Conservation (phyloP, 1,140 invertebrate genomes). For the Drosophila erecta region DNA sequence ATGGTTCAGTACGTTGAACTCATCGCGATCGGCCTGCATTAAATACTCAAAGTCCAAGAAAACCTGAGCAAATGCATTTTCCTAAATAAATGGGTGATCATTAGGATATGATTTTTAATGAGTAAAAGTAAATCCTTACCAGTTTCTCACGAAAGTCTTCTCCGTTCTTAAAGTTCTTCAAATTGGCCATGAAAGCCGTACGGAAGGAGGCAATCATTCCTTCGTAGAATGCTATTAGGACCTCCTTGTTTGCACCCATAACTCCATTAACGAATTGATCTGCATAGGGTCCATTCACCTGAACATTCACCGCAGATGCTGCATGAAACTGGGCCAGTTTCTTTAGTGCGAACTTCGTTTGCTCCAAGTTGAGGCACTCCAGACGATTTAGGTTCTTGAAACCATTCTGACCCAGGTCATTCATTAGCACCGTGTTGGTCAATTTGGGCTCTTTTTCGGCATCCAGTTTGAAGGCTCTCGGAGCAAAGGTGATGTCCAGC, state of each 20-base stretch:
- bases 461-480: conserved; percentile 51
- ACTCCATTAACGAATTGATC: conserved; percentile 43
- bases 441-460: conserved; percentile 45
- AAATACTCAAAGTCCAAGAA: conserved; percentile 16
- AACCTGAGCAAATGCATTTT: conserved; percentile 2
- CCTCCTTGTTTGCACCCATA: conserved; percentile 21
- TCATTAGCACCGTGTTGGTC: conserved; percentile 76
- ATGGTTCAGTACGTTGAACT: conserved; percentile 87
- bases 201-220: conserved; percentile 40
- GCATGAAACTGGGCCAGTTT: conserved; percentile 87
- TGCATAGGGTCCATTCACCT: conserved; percentile 48
- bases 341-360: conserved; percentile 85
- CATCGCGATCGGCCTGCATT: conserved; percentile 67
- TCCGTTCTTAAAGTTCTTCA: conserved; percentile 53
- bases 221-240: conserved; percentile 24
- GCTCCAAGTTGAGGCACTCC: conserved; percentile 85
- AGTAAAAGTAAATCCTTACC: conserved; percentile 10
- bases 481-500: conserved; percentile 51
- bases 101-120: too few species aligned
- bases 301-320: conserved; percentile 44
- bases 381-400: conserved; percentile 86
- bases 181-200: conserved; percentile 47
- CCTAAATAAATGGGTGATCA: neutral
- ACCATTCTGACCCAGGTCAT: conserved; percentile 85
- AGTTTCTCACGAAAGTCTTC: conserved; percentile 54